Base-by-base conservation (phyloP, 2,113 vertebrate genomes). In the Tympanuchus pallidicinctus region DNA sequence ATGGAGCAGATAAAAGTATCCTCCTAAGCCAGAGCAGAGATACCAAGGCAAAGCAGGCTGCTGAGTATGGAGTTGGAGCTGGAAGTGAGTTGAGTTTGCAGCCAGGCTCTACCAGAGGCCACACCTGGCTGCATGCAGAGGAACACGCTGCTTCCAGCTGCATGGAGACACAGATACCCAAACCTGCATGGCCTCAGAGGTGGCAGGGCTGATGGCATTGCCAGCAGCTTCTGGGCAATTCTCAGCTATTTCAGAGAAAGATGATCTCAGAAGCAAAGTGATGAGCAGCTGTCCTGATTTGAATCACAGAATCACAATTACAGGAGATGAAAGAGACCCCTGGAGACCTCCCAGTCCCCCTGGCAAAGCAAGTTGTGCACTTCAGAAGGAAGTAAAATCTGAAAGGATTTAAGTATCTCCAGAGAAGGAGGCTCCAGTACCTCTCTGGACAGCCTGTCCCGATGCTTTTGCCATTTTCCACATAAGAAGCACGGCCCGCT, bases 21-120 rank as follows among this genome's bases (percentile, higher is more conserved):
- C 30, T 70, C n/a, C 52, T 70, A 66, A 10, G 32, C 18, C 40
- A 30, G 43, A 43, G 30, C 6, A 2, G 28, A 52, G 16, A 78
- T 9, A 66, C 4, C 0, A 0, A 50, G 20, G 43, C 34, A 47
- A 57, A 83, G 24, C 24, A 20, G 8, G 24, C 21, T 32, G 56
- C 43, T 69, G 50, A 77, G n/a, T 43, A 57, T 6, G 19, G 59
- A 3, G 34, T 27, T 36, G 63, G 70, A 54, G 38, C 45, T 70
- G 38, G 21, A 69, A 70, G n/a, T 1, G 25, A 7, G 22, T 6
- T 61, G 52, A 71, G 24, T 47, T 32, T 77, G 42, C 32, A 77
- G 45, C 47, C 52, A 72, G 25, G 22, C 11, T 74, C 38, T 42
- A 34, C 61, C 38, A 42, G 19, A 45, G 32, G 50, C 28, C 27